Evolutionary conservation across 2,113 vertebrate genomes (phyloP), one percentile per base, ranked within the genome.

Genomic region (Dicentrarchus labrax): DNA sequence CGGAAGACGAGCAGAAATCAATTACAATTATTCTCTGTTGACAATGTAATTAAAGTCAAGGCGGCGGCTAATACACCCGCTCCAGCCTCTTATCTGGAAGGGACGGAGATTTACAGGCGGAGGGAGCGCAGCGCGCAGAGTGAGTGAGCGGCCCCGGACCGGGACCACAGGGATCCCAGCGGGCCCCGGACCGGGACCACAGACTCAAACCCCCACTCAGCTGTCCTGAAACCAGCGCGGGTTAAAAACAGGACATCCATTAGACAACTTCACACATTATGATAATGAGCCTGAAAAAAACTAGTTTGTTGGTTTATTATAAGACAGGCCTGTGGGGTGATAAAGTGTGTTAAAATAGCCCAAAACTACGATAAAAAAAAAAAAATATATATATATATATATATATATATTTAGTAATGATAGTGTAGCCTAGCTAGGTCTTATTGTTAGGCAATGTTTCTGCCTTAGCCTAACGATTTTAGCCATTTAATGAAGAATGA

Each of bases 11-110:
- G 92, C 92, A 95, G 79, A 95, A 96, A 97, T 98, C 97, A 97
- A 97, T 98, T 94, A 96, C 96, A 94, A 96, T 98, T 98, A 96
- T 98, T 97, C 97, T 96, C 95, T 95, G 95, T 95, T 98, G 97
- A 97, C 97, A 98, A 96, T 97, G 96, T 96, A 96, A 98, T 99
- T 97, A 98, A 97, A 96, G 71, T 88, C 64, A 75, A 89, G 95
- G 94, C 93, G 92, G 67, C 90, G 81, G 81, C 85, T 95, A 90
- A 96, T 95, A 91, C 90, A 89, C 38, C 81, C 87, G 85, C 90
- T 72, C 0, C 80, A 93, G 91, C 85, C 90, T 90, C 93, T 95
- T 95, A 92, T 95, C 93, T 93, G 95, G 93, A 94, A 91, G 90
- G 89, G 93, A 88, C 88, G 87, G 90, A 94, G 95, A 95, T 96